Percentiles rank a stretch among this genome's conserved stretches.
phyloP scores from a whole-genome alignment of 2,113 vertebrate species.

The Castor canadensis region DNA sequence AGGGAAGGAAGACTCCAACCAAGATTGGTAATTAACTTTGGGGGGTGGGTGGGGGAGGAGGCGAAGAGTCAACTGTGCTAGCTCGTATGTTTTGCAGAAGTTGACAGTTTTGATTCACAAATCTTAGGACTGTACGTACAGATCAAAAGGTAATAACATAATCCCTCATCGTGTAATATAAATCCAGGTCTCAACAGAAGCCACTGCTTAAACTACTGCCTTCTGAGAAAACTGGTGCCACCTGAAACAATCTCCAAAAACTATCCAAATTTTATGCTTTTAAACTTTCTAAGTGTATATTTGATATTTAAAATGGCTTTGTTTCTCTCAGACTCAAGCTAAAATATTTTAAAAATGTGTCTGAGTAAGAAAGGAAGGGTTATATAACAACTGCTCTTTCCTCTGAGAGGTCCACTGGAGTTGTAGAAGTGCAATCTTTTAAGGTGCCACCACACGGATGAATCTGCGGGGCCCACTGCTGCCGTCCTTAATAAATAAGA shows the following conservation, averaged over 20 bases:
- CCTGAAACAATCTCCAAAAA: neutral
- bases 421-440: constrained; percentile 44
- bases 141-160: neutral
- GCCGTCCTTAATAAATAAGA: neutral
- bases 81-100: constrained; percentile 64
- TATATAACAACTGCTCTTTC: constrained; percentile 14
- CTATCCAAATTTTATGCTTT: neutral
- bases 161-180: neutral
- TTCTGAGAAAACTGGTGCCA: constrained; percentile 51
- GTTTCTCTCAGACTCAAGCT: constrained; percentile 26
- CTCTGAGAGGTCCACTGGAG: too few relatives aligned
- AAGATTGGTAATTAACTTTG: constrained; percentile 90
- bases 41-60: neutral
- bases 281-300: constrained; percentile 38
- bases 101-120: constrained; percentile 62
- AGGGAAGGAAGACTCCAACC: constrained; percentile 86
- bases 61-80: neutral
- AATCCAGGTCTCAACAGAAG: neutral
- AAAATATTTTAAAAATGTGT: constrained; percentile 65
- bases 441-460: neutral
- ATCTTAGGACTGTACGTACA: constrained; percentile 19
- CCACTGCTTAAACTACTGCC: constrained; percentile 28
- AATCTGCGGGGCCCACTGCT: too few relatives aligned
- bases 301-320: constrained; percentile 53
- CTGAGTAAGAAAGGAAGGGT: constrained; percentile 55